These are phyloP conservation scores for Dendrolimus pini DNA, from an alignment of 2,888 invertebrate genomes.

Conservation along the genomic window DNA sequence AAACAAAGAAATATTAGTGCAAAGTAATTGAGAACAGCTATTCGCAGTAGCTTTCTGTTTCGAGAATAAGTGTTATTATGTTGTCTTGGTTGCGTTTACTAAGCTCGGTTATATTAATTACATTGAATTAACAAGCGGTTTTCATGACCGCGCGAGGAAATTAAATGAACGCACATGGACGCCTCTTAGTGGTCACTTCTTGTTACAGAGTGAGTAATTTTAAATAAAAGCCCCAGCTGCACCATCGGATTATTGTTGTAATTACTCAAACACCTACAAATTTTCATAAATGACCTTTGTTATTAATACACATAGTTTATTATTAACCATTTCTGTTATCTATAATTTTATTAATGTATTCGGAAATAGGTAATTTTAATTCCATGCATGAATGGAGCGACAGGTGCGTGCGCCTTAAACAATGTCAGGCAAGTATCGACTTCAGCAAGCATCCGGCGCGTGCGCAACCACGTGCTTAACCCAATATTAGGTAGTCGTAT, in stretches of 20 bases:
- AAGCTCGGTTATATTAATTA: slow-evolving; percentile 60
- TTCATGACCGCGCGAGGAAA: slow-evolving; percentile 53
- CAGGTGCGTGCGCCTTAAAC: slow-evolving; percentile 46
- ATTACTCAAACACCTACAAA: too few species aligned
- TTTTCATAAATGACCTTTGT: too few species aligned
- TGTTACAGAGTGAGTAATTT: slow-evolving; percentile 15
- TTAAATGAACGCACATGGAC: slow-evolving; percentile 48
- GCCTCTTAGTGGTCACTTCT: slow-evolving; percentile 32
- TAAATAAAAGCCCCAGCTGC: slow-evolving; percentile 2
- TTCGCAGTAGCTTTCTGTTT: slow-evolving; percentile 14
- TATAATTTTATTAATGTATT: too few species aligned
- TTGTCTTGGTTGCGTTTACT: slow-evolving; percentile 38
- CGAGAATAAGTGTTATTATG: slow-evolving; percentile 36
- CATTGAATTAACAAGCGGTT: slow-evolving; percentile 56
- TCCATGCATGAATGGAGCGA: slow-evolving; percentile 36
- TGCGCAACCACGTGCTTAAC: slow-evolving; percentile 53
- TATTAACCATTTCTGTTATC: too few species aligned
- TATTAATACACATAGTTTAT: too few species aligned
- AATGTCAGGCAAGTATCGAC: slow-evolving; percentile 39
- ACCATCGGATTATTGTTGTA: too few species aligned
- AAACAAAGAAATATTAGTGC: too few species aligned
- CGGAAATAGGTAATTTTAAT: slow-evolving; percentile 23
- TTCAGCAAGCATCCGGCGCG: slow-evolving; percentile 47
- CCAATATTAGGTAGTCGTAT: slow-evolving; percentile 26
- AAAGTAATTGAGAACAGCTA: too few species aligned